phyloP scores from a whole-genome alignment of 2,113 vertebrate genomes.

The Leptodactylus fuscus region DNA sequence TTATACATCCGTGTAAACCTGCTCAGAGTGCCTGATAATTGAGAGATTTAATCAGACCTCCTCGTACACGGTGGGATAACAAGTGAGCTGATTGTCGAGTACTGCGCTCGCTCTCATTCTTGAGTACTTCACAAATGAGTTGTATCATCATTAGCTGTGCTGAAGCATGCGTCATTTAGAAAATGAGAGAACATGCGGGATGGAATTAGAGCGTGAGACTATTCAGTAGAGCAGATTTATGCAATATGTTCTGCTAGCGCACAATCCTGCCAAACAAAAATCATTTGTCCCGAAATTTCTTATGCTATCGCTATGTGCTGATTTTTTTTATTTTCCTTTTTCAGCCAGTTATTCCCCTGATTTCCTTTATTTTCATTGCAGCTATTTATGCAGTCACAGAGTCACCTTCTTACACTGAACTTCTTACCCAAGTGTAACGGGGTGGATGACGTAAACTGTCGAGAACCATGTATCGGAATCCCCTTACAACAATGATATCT shows the following conservation, averaged over 20 bases:
- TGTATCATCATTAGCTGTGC: not conserved
- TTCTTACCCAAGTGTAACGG: no score
- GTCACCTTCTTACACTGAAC: no score
- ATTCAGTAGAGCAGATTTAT: not conserved
- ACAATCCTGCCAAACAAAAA: not conserved
- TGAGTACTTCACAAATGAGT: not conserved
- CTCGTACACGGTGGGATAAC: not conserved
- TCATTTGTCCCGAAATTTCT: not conserved
- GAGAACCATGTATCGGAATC: no score
- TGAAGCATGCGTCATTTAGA: conserved; percentile 5
- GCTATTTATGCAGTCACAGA: no score
- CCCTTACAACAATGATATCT: no score
- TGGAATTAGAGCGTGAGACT: not conserved
- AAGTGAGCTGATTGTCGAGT: conserved; percentile 22
- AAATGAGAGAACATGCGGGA: not conserved
- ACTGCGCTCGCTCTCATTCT: not conserved
- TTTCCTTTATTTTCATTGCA: no score
- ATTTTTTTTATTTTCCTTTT: not conserved
- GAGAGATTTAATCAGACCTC: conserved; percentile 1
- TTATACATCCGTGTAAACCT: not conserved
- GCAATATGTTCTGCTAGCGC: not conserved
- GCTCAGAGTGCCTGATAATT: not conserved
- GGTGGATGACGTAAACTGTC: no score
- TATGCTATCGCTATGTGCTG: not conserved
- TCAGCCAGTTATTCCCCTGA: no score